Evolutionary conservation across 2,113 vertebrate genomes (phyloP).

Genomic region (Microtus ochrogaster): DNA sequence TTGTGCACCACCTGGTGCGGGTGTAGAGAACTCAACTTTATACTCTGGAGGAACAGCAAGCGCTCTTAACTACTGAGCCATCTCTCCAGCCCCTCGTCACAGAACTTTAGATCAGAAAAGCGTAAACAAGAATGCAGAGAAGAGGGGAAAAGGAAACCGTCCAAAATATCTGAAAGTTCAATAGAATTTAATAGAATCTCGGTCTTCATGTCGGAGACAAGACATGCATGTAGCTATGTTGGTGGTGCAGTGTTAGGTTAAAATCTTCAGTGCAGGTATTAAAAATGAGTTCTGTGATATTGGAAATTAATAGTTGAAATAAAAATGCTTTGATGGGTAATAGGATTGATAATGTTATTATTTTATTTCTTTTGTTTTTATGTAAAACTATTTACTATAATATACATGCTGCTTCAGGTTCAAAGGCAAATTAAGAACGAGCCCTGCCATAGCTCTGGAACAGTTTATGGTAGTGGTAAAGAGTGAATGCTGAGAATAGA

Average conservation of each 20-base stretch:
- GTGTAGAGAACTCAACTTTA: not conserved
- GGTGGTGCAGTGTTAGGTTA: not conserved
- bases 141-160: not conserved
- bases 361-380: constrained; percentile 6
- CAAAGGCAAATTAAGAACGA: constrained; percentile 1
- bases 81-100: not conserved
- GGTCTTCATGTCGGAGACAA: not conserved
- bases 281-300: not conserved
- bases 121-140: not conserved
- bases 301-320: constrained; percentile 33
- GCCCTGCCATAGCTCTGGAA: not conserved
- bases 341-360: not conserved
- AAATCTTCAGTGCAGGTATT: not conserved
- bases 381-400: not conserved
- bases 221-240: not conserved
- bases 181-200: not conserved
- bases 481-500: not conserved
- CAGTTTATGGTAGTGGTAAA: not conserved
- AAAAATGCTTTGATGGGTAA: not conserved
- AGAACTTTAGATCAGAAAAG: constrained; percentile 13
- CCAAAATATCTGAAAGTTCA: not conserved
- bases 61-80: not conserved
- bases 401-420: constrained; percentile 34
- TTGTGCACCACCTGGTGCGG: too few species aligned
- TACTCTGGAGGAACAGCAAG: not conserved